Conservation (phyloP, 2,113 vertebrate species). For the Dasyurus viverrinus region DNA sequence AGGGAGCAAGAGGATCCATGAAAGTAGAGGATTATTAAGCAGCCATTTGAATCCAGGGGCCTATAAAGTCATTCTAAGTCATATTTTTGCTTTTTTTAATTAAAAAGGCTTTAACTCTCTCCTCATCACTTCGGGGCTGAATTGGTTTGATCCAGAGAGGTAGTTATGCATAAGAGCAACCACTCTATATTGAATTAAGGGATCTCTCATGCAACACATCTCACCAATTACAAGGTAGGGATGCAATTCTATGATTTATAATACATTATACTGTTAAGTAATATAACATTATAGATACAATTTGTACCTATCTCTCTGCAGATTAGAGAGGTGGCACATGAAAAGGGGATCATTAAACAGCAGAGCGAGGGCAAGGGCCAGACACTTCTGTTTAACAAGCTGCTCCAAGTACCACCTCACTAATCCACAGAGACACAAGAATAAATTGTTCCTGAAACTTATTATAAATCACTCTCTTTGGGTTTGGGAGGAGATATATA, state of each 20-base stretch:
- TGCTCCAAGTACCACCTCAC: slow-evolving; percentile 87
- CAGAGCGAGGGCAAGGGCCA: slow-evolving; percentile 86
- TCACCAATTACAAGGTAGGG: slow-evolving; percentile 87
- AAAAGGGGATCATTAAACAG: slow-evolving; percentile 89
- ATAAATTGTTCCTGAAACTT: slow-evolving; percentile 83
- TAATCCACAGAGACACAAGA: slow-evolving; percentile 83
- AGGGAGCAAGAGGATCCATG: slow-evolving; percentile 7
- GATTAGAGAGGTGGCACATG: slow-evolving; percentile 88
- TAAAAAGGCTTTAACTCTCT: slow-evolving; percentile 82
- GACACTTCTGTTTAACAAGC: slow-evolving; percentile 89
- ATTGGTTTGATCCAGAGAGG: slow-evolving; percentile 84
- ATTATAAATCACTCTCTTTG: slow-evolving; percentile 79
- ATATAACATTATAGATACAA: slow-evolving; percentile 90
- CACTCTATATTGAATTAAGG: slow-evolving; percentile 86
- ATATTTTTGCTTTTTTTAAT: slow-evolving; percentile 78
- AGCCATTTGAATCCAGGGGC: slow-evolving; percentile 39
- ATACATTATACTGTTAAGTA: slow-evolving; percentile 89
- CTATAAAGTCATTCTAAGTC: slow-evolving; percentile 71
- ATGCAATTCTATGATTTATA: slow-evolving; percentile 89
- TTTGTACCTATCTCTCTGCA: slow-evolving; percentile 87
- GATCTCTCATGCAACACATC: slow-evolving; percentile 85
- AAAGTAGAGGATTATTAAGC: slow-evolving; percentile 59
- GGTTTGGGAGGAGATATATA: neutral
- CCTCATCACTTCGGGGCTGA: slow-evolving; percentile 77
- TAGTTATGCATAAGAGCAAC: slow-evolving; percentile 84